phyloP scores from a whole-genome alignment of 2,797 vertebrate species.

The Dipus sagitta region DNA sequence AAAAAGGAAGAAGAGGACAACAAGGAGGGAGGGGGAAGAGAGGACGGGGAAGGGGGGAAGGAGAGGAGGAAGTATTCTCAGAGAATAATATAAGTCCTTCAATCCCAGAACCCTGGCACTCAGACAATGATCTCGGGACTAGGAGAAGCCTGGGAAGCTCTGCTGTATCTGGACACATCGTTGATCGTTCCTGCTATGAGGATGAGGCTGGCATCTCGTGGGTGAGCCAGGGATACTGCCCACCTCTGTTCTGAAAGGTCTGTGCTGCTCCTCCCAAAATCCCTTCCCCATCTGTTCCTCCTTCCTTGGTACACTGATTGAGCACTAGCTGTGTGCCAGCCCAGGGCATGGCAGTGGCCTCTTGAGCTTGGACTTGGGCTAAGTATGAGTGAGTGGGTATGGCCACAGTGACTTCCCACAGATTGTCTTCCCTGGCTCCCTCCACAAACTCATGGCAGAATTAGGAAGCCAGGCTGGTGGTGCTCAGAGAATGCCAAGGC shows the following conservation, averaged over 20 bases:
- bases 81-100: background rate
- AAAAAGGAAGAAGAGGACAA: background rate
- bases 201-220: background rate
- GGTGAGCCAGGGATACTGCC: fast-evolving
- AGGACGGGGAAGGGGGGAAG: too few relatives aligned
- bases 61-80: background rate
- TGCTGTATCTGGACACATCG: fast-evolving
- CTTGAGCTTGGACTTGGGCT: background rate
- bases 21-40: background rate
- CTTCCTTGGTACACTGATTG: background rate
- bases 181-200: fast-evolving
- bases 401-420: fast-evolving
- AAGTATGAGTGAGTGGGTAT: fast-evolving
- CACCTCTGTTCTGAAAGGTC: background rate
- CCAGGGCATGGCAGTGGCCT: too few relatives aligned
- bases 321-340: fast-evolving
- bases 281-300: background rate
- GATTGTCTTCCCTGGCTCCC: background rate
- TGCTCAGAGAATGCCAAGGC: fast-evolving
- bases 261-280: background rate
- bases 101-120: fast-evolving
- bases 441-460: too few relatives aligned
- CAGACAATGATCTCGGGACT: fast-evolving
- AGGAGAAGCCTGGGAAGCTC: fast-evolving
- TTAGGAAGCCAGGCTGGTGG: background rate